Base-by-base conservation (phyloP, 2,797 vertebrate species). In the Eleutherodactylus coqui region DNA sequence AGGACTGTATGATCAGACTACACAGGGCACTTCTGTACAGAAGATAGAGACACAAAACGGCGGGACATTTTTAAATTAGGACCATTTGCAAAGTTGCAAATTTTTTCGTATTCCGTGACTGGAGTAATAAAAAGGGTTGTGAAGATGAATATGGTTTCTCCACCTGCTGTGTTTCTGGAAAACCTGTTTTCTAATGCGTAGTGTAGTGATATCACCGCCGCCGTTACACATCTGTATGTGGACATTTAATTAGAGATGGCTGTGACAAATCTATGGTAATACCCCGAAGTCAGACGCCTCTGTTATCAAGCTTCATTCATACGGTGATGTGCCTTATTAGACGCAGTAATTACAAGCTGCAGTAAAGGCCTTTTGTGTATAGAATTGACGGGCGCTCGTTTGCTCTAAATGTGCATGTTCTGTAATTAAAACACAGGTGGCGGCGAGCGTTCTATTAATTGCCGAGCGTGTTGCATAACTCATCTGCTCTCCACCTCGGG, bases 341-440 rank as follows among this genome's bases (percentile, higher is more conserved):
- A 75, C 32, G 21, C 27, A 17, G 67, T 83, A 75, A 84, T 84
- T 84, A 87, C 86, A 79, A 60, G 81, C 9, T 83, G 34, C 17
- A 32, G 29, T 32, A 41, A 62, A 16, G 17, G 45, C 16, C 62
- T 67, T 84, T 79, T 53, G 67, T 75, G 51, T 34, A 21, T 32
- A 34, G 75, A 77, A 78, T 78, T 69, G 49, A 21, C 36, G 79
- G 24, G 34, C 73, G 36, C 47, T 69, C 36, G 27, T 14, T 36
- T 47, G 36, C 72, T n/a, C 27, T 38, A 53, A n/a, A 19, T 69
- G 58, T 76, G 45, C 75, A 49, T 75, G 80, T 38, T 83, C 62
- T 72, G 73, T 84, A 64, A 87, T 80, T 79, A 87, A 51, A 73
- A 60, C 36, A 69, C 82, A 78, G 85, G 80, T 86, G 73, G 73